Evolutionary conservation across 2,797 vertebrate species (phyloP).

Genomic region (Hirundo rustica): DNA sequence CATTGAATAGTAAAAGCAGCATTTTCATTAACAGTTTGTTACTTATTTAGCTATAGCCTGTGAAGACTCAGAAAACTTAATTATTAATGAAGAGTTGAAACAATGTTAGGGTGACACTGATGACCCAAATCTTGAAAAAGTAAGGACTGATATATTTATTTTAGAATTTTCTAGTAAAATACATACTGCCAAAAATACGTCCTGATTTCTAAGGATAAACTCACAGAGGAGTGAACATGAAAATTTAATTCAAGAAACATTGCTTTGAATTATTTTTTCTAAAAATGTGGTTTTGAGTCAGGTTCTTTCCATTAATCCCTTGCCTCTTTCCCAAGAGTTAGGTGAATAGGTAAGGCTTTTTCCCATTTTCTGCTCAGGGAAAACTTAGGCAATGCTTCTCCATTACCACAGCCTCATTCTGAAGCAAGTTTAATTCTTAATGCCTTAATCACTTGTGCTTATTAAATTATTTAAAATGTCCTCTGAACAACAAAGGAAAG

Average conservation of each 20-base stretch:
- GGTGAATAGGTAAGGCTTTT: neutral
- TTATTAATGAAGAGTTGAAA: neutral
- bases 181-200: neutral
- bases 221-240: neutral
- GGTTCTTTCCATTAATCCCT: neutral
- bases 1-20: neutral
- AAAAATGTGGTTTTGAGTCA: neutral
- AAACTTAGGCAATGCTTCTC: conserved; percentile 48
- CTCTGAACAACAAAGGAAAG: conserved; percentile 70
- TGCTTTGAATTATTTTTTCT: neutral
- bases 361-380: conserved; percentile 26
- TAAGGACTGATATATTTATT: neutral
- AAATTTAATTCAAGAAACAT: neutral
- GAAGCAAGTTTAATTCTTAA: conserved; percentile 77
- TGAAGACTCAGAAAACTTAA: neutral
- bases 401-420: conserved; percentile 47
- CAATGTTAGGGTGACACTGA: neutral
- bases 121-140: neutral
- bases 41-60: neutral
- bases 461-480: conserved; percentile 75
- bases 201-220: neutral
- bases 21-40: neutral
- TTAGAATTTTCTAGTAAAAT: neutral
- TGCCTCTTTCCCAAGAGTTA: neutral
- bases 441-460: conserved; percentile 75